Percentiles rank a stretch among this genome's conserved stretches.
Conservation (phyloP, 2,113 vertebrate species). For the Thamnaconus septentrionalis region DNA sequence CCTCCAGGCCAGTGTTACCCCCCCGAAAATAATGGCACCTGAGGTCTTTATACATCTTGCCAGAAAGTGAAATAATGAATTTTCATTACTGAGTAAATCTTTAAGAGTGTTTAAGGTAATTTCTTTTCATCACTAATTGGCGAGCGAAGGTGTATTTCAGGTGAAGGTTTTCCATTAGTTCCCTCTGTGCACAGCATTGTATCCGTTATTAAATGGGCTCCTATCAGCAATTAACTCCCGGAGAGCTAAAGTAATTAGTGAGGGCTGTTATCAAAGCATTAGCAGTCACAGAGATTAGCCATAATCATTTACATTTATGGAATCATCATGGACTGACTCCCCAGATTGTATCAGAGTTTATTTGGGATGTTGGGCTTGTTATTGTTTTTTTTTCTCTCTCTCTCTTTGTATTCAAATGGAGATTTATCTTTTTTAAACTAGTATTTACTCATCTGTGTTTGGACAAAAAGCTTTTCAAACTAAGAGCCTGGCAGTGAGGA, state of each 20-base stretch:
- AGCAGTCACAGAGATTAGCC: constrained; percentile 59
- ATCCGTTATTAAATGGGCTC: constrained; percentile 42
- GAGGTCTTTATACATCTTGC: constrained; percentile 6
- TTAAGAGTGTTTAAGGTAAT: not conserved
- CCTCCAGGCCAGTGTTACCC: constrained; percentile 6
- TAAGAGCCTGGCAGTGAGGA: constrained; percentile 40
- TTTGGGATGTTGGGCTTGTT: constrained; percentile 24
- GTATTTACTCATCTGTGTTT: constrained; percentile 38
- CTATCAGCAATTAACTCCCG: constrained; percentile 61
- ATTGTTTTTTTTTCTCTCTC: not conserved
- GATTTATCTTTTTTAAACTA: constrained; percentile 24
- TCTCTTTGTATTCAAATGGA: not conserved
- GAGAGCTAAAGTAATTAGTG: constrained; percentile 60
- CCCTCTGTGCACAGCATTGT: constrained; percentile 14
- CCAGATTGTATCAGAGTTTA: constrained; percentile 26
- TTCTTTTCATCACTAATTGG: constrained; percentile 11
- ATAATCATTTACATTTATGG: constrained; percentile 47
- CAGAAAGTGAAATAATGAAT: constrained; percentile 8
- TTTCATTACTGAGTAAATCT: constrained; percentile 9
- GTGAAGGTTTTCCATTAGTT: constrained; percentile 34
- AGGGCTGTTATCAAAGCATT: constrained; percentile 51
- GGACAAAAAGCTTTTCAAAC: constrained; percentile 27
- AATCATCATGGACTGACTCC: constrained; percentile 30
- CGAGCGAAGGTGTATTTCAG: constrained; percentile 16
- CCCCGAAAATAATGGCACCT: constrained; percentile 12